These are phyloP conservation scores for Gracilinanus agilis DNA, from an alignment of 2,113 vertebrate genomes.

Conservation along the genomic window DNA sequence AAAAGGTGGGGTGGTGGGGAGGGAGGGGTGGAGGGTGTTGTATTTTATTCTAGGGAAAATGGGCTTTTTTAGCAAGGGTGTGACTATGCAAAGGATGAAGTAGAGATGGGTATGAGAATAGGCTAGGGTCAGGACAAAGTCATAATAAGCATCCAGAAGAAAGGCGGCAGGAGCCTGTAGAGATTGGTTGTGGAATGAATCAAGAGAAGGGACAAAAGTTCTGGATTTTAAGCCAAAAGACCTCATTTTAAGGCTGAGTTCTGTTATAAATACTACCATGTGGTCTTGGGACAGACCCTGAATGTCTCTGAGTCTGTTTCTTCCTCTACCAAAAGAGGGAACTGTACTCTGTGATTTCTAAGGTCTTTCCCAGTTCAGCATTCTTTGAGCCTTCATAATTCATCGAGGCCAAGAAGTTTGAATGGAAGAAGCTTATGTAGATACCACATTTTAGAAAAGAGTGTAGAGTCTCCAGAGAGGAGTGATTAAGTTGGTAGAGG, in stretches of 20 bases:
- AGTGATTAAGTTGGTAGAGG: no score
- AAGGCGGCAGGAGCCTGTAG: not conserved
- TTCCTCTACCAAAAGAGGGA: not conserved
- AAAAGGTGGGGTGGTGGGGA: no score
- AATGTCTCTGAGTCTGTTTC: not conserved
- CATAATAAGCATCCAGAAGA: not conserved
- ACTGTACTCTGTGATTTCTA: not conserved
- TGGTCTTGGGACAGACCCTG: not conserved
- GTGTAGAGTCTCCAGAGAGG: no score
- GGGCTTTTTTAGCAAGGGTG: not conserved
- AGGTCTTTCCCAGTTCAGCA: constrained; percentile 3
- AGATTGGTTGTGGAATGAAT: not conserved
- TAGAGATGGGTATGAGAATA: not conserved
- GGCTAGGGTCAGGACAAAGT: not conserved
- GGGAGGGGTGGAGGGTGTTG: no score
- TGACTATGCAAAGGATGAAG: not conserved
- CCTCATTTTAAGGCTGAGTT: not conserved
- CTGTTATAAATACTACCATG: not conserved
- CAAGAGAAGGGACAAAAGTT: not conserved
- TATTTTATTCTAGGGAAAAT: not conserved
- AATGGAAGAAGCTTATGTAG: constrained; percentile 44
- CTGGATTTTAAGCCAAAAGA: not conserved
- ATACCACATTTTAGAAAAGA: constrained; percentile 37
- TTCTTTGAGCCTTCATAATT: constrained; percentile 47
- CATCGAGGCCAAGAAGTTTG: constrained; percentile 47